Base-by-base conservation (phyloP, 2,888 invertebrate species). In the Gastracanthus pulcherrimus region DNA sequence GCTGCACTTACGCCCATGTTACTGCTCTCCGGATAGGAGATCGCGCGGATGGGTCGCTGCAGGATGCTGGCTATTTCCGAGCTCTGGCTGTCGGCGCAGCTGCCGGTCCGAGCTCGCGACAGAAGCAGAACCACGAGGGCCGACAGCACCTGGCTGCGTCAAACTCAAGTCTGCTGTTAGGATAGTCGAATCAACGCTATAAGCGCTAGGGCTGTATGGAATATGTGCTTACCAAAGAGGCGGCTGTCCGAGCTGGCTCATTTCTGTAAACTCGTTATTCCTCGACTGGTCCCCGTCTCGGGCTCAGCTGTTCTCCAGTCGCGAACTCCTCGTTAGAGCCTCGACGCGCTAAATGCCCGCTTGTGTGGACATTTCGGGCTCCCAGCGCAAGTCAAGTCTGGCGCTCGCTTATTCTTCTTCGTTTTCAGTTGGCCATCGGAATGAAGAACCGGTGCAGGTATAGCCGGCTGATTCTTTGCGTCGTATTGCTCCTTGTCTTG, bases 1-100 rank as follows among this genome's bases (percentile, higher is more conserved):
- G 2, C 11, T 51, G 64, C 58, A 88, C 90, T 89, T 84, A 92
- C 92, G 58, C 92, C 92, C 86, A 90, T 87, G 48, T 87, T 88
- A 84, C 92, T 92, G 70, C 85, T 85, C 23, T 89, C 87, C 7
- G 92, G 91, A 85, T 88, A 92, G 36, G 89, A 70, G 64, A 91
- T 81, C 5, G 89, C 88, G 74, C 91, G 88, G 77, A 91, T 89
- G 29, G 91, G 90, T 71, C 91, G 88, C 74, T 90, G 90, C 45
- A 91, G 87, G 62, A 90, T 85, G 81, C 87, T 84, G 16, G 91
- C 90, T 38, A 91, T 87, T 79, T 90, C 87, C 60, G 91, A 90
- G 85, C 87, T 88, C 6, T 3, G 60, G 26, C 26, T n/a, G 29
- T 9, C n/a, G 64, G 34, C 64, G 9, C n/a, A 64, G 34, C 34